phyloP scores from a whole-genome alignment of 1,140 invertebrate genomes.

The Drosophila kohkoa region DNA sequence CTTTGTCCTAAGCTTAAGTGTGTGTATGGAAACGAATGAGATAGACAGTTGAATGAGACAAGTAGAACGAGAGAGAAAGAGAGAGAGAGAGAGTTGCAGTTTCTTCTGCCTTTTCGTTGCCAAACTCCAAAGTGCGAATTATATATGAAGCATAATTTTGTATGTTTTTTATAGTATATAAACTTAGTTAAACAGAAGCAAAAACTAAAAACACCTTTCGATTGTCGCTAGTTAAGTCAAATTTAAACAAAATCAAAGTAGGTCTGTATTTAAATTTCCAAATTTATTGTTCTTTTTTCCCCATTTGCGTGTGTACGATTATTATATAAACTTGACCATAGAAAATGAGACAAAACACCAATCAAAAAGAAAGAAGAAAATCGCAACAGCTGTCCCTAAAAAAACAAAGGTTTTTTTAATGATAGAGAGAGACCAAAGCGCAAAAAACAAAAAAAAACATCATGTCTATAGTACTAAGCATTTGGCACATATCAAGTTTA shows the following conservation, averaged over 20 bases:
- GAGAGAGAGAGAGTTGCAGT: conserved; percentile 17
- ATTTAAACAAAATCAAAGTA: conserved; percentile 2
- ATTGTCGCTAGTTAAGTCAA: conserved; percentile 12
- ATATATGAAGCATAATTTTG: conserved; percentile 17
- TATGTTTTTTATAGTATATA: conserved; percentile 42
- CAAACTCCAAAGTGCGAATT: conserved; percentile 37
- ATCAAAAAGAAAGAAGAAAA: background rate
- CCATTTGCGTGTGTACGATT: background rate
- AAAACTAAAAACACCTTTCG: conserved; percentile 4
- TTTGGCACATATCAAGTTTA: conserved; percentile 48
- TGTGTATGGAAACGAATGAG: conserved; percentile 30
- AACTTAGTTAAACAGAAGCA: conserved; percentile 2
- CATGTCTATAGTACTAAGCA: conserved; percentile 25
- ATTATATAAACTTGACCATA: conserved; percentile 11
- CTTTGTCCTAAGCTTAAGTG: background rate
- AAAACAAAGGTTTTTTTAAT: background rate
- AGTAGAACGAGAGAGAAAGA: background rate
- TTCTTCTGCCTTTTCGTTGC: conserved; percentile 51
- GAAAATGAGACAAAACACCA: conserved; percentile 8
- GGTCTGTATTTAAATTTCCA: background rate
- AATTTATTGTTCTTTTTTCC: background rate
- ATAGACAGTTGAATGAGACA: background rate
- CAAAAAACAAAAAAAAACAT: too few relatives aligned
- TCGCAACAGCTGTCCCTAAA: background rate
- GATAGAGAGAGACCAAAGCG: background rate